Conservation (phyloP, 2,797 vertebrate genomes). For the Novumbra hubbsi region DNA sequence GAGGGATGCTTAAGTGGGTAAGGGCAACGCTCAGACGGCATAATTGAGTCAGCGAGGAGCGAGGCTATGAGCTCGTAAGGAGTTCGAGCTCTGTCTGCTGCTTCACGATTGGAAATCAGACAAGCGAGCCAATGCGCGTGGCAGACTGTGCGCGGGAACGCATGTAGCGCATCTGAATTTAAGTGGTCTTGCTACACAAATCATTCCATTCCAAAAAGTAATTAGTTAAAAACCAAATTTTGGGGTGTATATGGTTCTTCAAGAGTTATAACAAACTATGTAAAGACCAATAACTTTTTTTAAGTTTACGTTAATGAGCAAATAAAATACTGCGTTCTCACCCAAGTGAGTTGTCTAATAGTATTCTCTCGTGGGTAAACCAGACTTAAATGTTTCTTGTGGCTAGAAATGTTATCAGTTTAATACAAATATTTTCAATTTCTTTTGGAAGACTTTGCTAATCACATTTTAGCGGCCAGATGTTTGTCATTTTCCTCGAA, state of each 20-base stretch:
- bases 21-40: constrained; percentile 46
- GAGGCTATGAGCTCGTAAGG: constrained; percentile 14
- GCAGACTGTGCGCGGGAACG: background rate
- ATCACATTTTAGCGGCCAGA: background rate
- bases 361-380: too few species aligned
- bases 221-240: background rate
- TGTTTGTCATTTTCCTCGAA: background rate
- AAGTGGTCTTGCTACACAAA: background rate
- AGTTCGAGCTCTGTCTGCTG: background rate
- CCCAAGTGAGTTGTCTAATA: background rate
- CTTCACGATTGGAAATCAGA: background rate
- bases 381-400: too few species aligned
- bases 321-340: background rate
- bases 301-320: too few species aligned
- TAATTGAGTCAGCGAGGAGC: constrained; percentile 38
- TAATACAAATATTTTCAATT: background rate
- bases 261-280: background rate
- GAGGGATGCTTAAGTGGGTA: constrained; percentile 34
- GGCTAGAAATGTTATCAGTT: too few species aligned
- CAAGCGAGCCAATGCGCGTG: constrained; percentile 6
- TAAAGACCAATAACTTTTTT: background rate
- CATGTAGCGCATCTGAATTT: too few species aligned
- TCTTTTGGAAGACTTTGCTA: background rate
- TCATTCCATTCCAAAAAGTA: background rate
- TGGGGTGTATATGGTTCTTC: background rate